These are phyloP conservation scores for Blera fallax DNA, from an alignment of 2,888 invertebrate genomes.

Conservation along the genomic window DNA sequence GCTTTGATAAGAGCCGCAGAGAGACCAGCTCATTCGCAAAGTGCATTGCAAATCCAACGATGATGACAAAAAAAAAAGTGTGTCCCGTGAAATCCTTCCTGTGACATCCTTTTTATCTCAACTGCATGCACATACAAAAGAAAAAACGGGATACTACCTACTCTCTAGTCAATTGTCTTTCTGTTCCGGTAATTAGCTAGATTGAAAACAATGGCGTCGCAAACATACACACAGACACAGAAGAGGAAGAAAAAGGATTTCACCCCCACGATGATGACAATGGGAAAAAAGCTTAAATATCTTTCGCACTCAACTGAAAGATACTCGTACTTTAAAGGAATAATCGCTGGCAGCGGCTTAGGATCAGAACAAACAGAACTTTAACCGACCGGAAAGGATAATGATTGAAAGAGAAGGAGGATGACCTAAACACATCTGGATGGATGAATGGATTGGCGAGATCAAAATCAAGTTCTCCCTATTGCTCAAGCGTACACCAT, in stretches of 20 bases:
- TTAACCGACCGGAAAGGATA: constrained; percentile 38
- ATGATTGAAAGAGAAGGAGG: constrained; percentile 23
- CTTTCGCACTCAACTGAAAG: constrained; percentile 27
- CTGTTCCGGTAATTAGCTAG: constrained; percentile 45
- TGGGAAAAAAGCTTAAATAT: constrained; percentile 9
- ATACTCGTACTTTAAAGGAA: constrained; percentile 48
- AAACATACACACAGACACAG: neutral
- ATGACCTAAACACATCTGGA: neutral
- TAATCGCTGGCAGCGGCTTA: constrained; percentile 28
- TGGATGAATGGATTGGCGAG: constrained; percentile 31
- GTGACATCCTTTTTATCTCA: neutral
- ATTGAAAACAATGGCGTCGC: constrained; percentile 41
- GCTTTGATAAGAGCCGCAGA: constrained; percentile 2
- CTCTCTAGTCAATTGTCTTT: neutral
- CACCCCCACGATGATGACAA: constrained; percentile 7
- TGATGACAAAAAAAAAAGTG: neutral
- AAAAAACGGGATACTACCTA: neutral
- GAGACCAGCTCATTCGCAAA: constrained; percentile 2
- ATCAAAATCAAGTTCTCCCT: constrained; percentile 22
- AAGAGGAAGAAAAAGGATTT: neutral
- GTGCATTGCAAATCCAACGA: constrained; percentile 17
- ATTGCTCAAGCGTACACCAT: constrained; percentile 27
- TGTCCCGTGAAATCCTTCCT: neutral
- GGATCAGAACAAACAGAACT: neutral
- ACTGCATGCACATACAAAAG: neutral